Percentiles rank a stretch among this genome's conserved stretches.
Evolutionary conservation across 1,140 invertebrate species (phyloP).

Genomic region (Ceratina calcarata): DNA sequence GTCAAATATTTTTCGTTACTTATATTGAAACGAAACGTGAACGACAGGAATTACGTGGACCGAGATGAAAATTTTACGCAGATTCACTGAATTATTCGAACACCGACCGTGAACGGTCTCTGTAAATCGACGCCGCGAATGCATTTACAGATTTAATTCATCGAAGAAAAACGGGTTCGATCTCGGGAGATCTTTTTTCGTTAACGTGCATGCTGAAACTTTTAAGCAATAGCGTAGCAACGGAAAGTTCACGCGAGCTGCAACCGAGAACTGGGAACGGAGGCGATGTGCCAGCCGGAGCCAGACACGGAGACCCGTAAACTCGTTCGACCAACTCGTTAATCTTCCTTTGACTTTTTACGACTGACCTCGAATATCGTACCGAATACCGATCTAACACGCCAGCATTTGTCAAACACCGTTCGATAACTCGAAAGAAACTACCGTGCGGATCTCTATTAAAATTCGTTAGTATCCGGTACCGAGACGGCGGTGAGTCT

Average conservation of each 20-base stretch:
- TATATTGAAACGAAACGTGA: too few relatives aligned
- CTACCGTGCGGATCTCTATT: not conserved
- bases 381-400: not conserved
- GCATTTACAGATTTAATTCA: too few relatives aligned
- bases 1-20: too few relatives aligned
- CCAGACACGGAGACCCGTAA: constrained; percentile 67
- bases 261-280: constrained; percentile 9
- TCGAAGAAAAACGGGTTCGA: too few relatives aligned
- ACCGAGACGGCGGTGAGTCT: too few relatives aligned
- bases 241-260: constrained; percentile 31
- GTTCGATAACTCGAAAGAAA: not conserved
- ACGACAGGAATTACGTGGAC: too few relatives aligned
- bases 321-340: constrained; percentile 51
- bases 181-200: not conserved
- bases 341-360: constrained; percentile 27
- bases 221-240: not conserved
- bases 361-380: not conserved
- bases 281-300: constrained; percentile 53
- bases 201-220: not conserved
- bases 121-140: too few relatives aligned
- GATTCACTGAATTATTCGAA: too few relatives aligned
- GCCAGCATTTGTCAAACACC: not conserved
- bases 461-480: not conserved
- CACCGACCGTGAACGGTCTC: too few relatives aligned
- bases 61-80: too few relatives aligned